phyloP scores from a whole-genome alignment of 1,140 invertebrate species.

The Drosophila nikananu region DNA sequence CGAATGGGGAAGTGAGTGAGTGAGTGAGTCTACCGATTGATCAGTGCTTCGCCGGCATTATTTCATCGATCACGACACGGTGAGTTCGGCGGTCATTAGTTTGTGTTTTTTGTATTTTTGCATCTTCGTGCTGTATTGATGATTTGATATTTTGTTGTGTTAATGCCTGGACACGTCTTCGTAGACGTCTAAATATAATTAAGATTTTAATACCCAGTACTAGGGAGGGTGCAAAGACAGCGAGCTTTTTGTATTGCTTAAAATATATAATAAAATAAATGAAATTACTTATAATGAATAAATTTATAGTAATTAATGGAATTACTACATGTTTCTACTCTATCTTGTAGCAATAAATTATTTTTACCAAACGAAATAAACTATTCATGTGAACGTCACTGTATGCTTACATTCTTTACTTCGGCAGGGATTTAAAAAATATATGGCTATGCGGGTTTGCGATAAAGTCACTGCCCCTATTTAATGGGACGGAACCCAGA shows the following conservation, averaged over 20 bases:
- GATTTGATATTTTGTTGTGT: slow-evolving; percentile 22
- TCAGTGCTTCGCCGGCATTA: slow-evolving; percentile 18
- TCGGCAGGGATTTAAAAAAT: not conserved
- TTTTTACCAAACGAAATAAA: not conserved
- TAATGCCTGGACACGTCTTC: slow-evolving; percentile 25
- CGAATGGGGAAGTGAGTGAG: slow-evolving; percentile 12
- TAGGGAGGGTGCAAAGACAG: not conserved
- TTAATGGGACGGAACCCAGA: not conserved
- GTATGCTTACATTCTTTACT: too few species aligned
- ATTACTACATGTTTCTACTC: too few species aligned
- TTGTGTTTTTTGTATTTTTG: slow-evolving; percentile 13
- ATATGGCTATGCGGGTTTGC: slow-evolving; percentile 5
- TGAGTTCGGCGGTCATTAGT: slow-evolving; percentile 8
- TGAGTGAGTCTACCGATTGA: slow-evolving; percentile 14
- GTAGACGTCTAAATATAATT: slow-evolving; percentile 22
- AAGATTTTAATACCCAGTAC: slow-evolving; percentile 11
- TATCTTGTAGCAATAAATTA: not conserved
- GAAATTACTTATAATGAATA: too few species aligned
- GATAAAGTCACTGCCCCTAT: slow-evolving; percentile 5
- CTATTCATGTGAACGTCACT: not conserved
- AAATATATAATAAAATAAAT: not conserved
- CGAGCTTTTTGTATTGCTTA: not conserved
- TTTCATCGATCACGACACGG: slow-evolving; percentile 44
- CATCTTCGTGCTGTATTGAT: slow-evolving; percentile 2
- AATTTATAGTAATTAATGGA: too few species aligned